These are phyloP conservation scores for Boulengeromyrus knoepffleri DNA, from an alignment of 2,113 vertebrate species.

Conservation along the genomic window DNA sequence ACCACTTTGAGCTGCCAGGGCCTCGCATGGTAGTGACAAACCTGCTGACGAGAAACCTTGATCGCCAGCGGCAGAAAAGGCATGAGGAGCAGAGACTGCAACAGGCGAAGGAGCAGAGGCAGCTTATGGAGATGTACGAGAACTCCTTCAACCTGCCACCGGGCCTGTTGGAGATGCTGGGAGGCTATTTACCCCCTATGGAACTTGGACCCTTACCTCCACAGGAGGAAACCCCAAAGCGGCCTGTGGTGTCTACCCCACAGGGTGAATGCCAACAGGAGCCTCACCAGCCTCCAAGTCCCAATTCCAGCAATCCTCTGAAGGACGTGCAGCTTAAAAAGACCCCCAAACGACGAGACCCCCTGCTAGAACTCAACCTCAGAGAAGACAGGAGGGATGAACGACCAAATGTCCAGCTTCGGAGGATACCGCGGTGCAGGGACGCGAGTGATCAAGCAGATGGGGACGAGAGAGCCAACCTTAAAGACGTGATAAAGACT, in stretches of 20 bases:
- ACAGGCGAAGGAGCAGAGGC: conserved; percentile 73
- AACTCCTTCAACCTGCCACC: conserved; percentile 77
- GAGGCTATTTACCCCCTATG: conserved; percentile 55
- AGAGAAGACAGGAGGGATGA: conserved; percentile 60
- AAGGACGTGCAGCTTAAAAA: conserved; percentile 60
- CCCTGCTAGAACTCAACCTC: conserved; percentile 51
- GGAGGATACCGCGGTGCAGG: conserved; percentile 49
- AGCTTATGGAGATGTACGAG: conserved; percentile 75
- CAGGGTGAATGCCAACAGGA: conserved; percentile 16
- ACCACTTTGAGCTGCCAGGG: conserved; percentile 89
- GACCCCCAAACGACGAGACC: conserved; percentile 56
- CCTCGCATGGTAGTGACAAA: conserved; percentile 97
- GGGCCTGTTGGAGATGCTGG: conserved; percentile 77
- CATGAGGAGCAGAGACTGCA: conserved; percentile 80
- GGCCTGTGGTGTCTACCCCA: conserved; percentile 24
- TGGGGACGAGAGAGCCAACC: conserved; percentile 69
- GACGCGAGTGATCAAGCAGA: conserved; percentile 37
- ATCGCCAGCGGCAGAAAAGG: conserved; percentile 81
- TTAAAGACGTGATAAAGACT: conserved; percentile 81
- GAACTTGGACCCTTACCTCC: conserved; percentile 34
- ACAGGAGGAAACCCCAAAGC: conserved; percentile 37
- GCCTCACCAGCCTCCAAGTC: conserved; percentile 26
- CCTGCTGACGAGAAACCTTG: conserved; percentile 85
- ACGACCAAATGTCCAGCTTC: conserved; percentile 53
- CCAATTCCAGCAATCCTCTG: conserved; percentile 29